Base-by-base conservation (phyloP, 2,888 invertebrate genomes). In the Eledone cirrhosa region DNA sequence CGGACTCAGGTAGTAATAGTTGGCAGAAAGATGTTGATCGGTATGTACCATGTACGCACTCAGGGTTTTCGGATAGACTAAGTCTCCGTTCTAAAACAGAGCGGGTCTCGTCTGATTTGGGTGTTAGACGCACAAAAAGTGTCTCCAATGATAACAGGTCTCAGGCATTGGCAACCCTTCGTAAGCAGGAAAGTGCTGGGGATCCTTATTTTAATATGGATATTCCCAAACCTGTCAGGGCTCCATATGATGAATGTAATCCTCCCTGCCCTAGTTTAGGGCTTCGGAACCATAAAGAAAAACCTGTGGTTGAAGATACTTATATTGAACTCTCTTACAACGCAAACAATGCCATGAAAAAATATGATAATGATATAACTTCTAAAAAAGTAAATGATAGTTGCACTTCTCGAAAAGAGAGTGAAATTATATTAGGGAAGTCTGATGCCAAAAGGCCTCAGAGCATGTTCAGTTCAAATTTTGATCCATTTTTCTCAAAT, bases 401-500 rank as follows among this genome's bases (percentile, higher is more conserved):
- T 31, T 72, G 41, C 72, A 72, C 22, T 22, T 33, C 72, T 33
- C 33, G 41, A 33, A 72, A 8, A n/a, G 33, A 22, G 41, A 41
- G 41, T 41, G 41, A 41, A 5, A 41, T 41, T 41, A 41, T 41
- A 41, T 41, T 72, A n/a, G 72, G 72, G 13, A 72, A 72, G 41
- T 72, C 72, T 41, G 72, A 72, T n/a, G 72, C 72, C 41, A 72
- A 72, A 41, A 31, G 72, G 41, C 72, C 72, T 3, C 72, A 72
- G 33, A 72, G 72, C 31, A 72, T 72, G 72, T 76, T 48, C 48
- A 48, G 48, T 76, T 47, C 48, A 27, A 76, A 76, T 48, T 76
- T 47, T 76, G 76, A 76, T 33, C 76, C 76, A 11, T 76, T 76
- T 48, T 76, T 76, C 48, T 76, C 76, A n/a, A 76, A 72, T 72